Percentiles rank a stretch among this genome's conserved stretches.
Evolutionary conservation across 2,888 invertebrate species (phyloP).

Genomic region (Ischnus inquisitorius): DNA sequence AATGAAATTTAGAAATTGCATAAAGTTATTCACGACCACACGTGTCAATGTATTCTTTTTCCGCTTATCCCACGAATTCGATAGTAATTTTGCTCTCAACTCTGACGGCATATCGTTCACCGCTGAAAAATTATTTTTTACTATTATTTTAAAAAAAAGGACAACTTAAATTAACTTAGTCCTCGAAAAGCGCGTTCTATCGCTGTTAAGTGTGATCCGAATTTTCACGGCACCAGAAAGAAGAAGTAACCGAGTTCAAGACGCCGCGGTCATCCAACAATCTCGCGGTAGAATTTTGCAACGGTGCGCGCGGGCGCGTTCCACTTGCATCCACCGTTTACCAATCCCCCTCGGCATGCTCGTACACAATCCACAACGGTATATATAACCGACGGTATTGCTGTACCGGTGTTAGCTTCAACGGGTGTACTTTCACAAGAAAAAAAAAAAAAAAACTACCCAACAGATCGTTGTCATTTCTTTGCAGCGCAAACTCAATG

Average conservation of each 20-base stretch:
- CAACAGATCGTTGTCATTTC: slow-evolving; percentile 11
- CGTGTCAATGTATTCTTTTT: too few relatives aligned
- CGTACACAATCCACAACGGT: background rate
- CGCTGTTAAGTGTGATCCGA: too few relatives aligned
- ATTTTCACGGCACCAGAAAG: background rate
- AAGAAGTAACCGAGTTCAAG: slow-evolving; percentile 67
- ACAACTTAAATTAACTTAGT: too few relatives aligned
- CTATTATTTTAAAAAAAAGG: too few relatives aligned
- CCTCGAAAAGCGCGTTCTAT: background rate
- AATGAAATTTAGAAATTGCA: too few relatives aligned
- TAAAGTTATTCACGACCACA: too few relatives aligned
- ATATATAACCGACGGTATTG: background rate
- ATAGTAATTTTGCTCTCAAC: too few relatives aligned
- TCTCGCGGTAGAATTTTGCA: slow-evolving; percentile 79
- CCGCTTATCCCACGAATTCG: too few relatives aligned
- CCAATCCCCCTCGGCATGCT: slow-evolving; percentile 3
- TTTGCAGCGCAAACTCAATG: background rate
- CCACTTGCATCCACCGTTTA: slow-evolving; percentile 75
- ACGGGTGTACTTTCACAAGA: slow-evolving; percentile 78
- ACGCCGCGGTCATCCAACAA: slow-evolving; percentile 72
- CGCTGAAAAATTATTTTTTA: too few relatives aligned
- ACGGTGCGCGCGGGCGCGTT: slow-evolving; percentile 76
- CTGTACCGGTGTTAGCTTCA: slow-evolving; percentile 41
- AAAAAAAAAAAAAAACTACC: slow-evolving; percentile 65
- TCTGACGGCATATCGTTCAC: too few relatives aligned